Percentiles rank a stretch among this genome's conserved stretches.
Conservation (phyloP, 2,888 invertebrate genomes). For the Morpho achilles region DNA sequence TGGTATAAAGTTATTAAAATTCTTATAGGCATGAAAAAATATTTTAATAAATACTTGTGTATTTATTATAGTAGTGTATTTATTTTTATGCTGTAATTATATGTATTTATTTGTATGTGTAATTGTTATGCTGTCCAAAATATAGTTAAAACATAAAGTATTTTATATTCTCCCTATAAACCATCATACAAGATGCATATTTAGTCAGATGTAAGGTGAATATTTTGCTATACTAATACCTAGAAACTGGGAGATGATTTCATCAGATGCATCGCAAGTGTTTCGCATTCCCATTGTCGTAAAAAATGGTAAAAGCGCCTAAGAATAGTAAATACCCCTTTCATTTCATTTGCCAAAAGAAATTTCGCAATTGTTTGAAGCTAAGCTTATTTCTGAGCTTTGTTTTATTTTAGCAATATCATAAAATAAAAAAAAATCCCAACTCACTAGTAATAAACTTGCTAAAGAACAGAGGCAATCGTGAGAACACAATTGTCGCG, state of each 20-base stretch:
- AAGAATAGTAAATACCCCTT: conserved; percentile 15
- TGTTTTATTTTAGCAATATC: conserved; percentile 20
- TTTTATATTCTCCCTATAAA: too few species aligned
- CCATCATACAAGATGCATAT: too few species aligned
- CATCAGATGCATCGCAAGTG: neutral
- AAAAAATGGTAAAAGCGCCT: conserved; percentile 11
- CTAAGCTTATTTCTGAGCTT: conserved; percentile 13
- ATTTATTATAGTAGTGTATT: neutral
- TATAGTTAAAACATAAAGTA: neutral
- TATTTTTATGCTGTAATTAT: too few species aligned
- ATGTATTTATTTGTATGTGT: too few species aligned
- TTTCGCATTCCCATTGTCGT: neutral
- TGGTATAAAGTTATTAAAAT: too few species aligned
- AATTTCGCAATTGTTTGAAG: conserved; percentile 24
- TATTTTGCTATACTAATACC: too few species aligned
- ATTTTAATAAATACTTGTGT: neutral
- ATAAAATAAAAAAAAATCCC: conserved; percentile 15
- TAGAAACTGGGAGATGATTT: too few species aligned
- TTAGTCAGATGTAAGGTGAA: too few species aligned
- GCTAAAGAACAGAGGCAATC: conserved; percentile 20
- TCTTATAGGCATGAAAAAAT: too few species aligned
- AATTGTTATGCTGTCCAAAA: too few species aligned
- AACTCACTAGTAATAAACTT: conserved; percentile 20
- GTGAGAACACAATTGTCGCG: conserved; percentile 23
- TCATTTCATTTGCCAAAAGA: conserved; percentile 20